These are phyloP conservation scores for Catharus ustulatus DNA, from an alignment of 2,797 vertebrate genomes.

Conservation along the genomic window DNA sequence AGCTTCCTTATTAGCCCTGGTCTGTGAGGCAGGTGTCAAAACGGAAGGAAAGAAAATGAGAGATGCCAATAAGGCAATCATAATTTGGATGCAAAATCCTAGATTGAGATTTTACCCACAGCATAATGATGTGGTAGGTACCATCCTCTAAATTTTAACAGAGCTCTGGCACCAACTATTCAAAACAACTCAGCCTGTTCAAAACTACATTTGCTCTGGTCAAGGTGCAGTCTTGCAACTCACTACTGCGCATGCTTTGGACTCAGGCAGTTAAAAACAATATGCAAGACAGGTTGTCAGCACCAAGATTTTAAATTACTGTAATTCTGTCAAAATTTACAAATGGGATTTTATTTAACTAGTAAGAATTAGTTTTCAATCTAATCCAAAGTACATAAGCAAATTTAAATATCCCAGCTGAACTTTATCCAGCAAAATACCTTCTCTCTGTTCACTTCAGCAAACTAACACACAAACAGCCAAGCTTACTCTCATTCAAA, in stretches of 20 bases:
- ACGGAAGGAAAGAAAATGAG: background rate
- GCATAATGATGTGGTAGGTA: background rate
- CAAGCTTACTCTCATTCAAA: background rate
- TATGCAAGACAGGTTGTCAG: background rate
- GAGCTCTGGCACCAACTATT: background rate
- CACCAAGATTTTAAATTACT: background rate
- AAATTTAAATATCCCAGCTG: background rate
- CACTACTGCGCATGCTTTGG: accelerated
- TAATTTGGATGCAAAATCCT: background rate
- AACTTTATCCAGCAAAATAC: background rate
- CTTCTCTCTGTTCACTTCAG: background rate
- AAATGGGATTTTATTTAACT: background rate
- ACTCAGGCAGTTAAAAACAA: background rate
- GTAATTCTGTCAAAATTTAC: background rate
- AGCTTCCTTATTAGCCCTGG: background rate
- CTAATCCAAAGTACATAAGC: background rate
- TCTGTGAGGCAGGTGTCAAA: background rate
- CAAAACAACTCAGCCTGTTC: background rate
- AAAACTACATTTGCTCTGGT: background rate
- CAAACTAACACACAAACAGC: background rate
- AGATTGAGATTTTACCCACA: background rate
- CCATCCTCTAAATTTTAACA: background rate
- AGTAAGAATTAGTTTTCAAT: background rate
- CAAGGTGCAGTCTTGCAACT: background rate
- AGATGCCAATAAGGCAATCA: background rate